These are phyloP conservation scores for Caenorhabditis sp. DNA, from an alignment of 2,888 invertebrate species.

Conservation along the genomic window DNA sequence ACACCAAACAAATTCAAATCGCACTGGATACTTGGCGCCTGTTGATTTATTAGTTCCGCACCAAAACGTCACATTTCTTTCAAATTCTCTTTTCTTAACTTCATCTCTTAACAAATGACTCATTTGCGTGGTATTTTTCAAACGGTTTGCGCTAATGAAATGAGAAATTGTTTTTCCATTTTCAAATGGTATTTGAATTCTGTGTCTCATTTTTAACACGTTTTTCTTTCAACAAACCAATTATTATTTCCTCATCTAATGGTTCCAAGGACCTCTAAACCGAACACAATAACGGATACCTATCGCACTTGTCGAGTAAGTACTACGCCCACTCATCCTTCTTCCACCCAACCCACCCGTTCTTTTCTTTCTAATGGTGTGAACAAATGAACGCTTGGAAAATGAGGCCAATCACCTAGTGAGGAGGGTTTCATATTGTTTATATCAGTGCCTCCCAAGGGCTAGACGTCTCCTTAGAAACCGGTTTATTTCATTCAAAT, in stretches of 20 bases:
- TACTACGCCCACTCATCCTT: constrained; percentile 6
- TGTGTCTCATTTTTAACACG: background rate
- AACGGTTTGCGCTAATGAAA: background rate
- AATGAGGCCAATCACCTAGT: constrained; percentile 21
- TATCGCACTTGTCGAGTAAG: constrained; percentile 10
- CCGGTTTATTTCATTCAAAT: constrained; percentile 59
- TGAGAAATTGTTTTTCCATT: background rate
- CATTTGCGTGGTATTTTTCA: background rate
- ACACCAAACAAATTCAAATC: constrained; percentile 11
- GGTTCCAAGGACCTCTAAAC: background rate
- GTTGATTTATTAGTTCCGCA: constrained; percentile 7
- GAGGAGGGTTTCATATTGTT: constrained; percentile 16
- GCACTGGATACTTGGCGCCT: constrained; percentile 2
- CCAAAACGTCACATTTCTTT: too few species aligned
- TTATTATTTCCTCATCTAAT: background rate
- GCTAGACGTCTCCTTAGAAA: constrained; percentile 2
- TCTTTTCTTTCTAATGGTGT: constrained; percentile 2
- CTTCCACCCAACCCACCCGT: background rate
- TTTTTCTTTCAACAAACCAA: background rate
- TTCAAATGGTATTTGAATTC: too few species aligned
- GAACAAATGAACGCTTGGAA: background rate
- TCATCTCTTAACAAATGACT: background rate
- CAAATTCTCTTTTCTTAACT: background rate
- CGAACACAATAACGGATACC: constrained; percentile 4
- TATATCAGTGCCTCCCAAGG: constrained; percentile 34